Evolutionary conservation across 2,888 invertebrate species (phyloP).

Genomic region (Tiphia femorata): DNA sequence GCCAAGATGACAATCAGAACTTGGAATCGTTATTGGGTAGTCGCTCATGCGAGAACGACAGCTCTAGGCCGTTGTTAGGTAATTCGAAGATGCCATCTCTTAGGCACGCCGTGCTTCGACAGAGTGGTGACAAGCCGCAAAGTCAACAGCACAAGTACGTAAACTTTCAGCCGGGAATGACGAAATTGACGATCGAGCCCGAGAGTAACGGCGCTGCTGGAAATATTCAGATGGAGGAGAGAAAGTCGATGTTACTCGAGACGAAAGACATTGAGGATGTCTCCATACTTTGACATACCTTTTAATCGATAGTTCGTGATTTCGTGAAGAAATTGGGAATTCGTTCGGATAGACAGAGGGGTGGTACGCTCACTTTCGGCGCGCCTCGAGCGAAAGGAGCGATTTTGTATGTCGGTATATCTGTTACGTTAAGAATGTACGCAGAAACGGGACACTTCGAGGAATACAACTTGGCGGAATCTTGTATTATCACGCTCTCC

Average conservation of each 20-base stretch:
- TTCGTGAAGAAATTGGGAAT: background rate
- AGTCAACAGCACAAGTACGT: constrained; percentile 47
- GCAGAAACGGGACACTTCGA: background rate
- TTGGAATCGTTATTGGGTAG: constrained; percentile 22
- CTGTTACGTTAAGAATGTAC: too few relatives aligned
- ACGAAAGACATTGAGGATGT: constrained; percentile 33
- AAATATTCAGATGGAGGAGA: constrained; percentile 37
- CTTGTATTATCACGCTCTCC: background rate
- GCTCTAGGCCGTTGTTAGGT: constrained; percentile 36
- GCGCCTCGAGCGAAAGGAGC: background rate
- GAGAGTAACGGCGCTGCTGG: constrained; percentile 7
- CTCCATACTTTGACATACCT: constrained; percentile 44
- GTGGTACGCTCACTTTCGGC: too few relatives aligned
- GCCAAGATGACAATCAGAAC: constrained; percentile 32
- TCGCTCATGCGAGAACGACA: constrained; percentile 27
- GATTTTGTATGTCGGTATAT: background rate
- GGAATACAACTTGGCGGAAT: background rate
- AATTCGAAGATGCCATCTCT: background rate
- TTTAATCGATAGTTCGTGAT: background rate
- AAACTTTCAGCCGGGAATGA: constrained; percentile 52
- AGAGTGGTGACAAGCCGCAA: constrained; percentile 21
- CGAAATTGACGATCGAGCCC: constrained; percentile 11
- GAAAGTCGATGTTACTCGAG: constrained; percentile 24
- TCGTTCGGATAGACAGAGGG: background rate
- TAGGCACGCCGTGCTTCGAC: constrained; percentile 7